Evolutionary conservation across 2,113 vertebrate species (phyloP), one percentile per base, ranked within the genome.

Genomic region (Symphodus melops): DNA sequence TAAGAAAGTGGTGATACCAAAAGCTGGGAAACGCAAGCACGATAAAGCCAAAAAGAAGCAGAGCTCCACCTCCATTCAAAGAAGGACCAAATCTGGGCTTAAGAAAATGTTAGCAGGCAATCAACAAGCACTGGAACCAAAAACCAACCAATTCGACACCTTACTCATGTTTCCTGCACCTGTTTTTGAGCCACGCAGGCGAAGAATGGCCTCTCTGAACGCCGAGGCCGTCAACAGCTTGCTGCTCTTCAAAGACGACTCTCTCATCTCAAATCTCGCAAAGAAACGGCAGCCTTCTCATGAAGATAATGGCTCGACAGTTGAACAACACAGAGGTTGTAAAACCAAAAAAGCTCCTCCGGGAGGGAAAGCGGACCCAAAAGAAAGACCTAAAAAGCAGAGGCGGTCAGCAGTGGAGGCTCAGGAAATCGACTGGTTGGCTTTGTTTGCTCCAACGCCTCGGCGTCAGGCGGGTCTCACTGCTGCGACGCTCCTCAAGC

Each of bases 211-310:
- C 51, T 98, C 97, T n/a, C 95, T 99, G 17, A 99, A 99, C 0
- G 98, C 98, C 0, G 98, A 99, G 92, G 98, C 98, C 0, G 95
- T 99, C 52, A 99, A 99, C 92, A 98, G 96, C 79, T 75, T 99
- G 87, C 95, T 99, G 39, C 94, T 99, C 4, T 96, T 96, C 75
- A 94, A 95, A 65, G 92, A 96, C 0, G 91, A 95, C 3, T 86
- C 92, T 3, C 72, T 85, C 46, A 13, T 60, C 2, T 71, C 88
- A 11, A 86, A 86, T 25, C 70, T 83, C 4, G 58, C 91, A 0
- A 69, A 93, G 91, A 94, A 95, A 86, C 92, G 81, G 3, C 90
- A 84, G 33, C 85, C 92, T 7, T 63, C 82, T 9, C 83, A 84
- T 8, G 86, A 87, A 53, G 77, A 83, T 4, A 33, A 44, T 3